phyloP scores from a whole-genome alignment of 2,797 vertebrate genomes.

The Oreochromis grahami region DNA sequence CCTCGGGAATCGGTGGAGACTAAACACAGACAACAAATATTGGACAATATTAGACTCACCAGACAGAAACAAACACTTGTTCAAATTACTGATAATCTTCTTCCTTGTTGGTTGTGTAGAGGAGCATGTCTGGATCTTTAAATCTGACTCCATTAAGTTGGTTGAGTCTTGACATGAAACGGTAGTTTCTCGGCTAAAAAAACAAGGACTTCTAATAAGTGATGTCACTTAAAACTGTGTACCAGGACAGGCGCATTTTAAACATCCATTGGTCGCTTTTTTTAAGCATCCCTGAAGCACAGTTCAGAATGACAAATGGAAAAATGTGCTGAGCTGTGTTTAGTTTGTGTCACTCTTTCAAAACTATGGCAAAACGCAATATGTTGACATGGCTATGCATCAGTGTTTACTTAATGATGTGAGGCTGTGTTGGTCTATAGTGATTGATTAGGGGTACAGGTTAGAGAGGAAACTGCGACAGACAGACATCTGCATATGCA shows the following conservation, averaged over 20 bases:
- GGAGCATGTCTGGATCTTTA: neutral
- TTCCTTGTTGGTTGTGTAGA: neutral
- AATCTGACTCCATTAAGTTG: neutral
- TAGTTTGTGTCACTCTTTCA: neutral
- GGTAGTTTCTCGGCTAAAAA: neutral
- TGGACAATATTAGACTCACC: neutral
- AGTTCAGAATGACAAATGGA: neutral
- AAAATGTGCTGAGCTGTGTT: neutral
- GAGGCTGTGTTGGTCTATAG: neutral
- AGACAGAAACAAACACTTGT: neutral
- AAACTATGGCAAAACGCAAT: neutral
- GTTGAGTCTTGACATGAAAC: neutral
- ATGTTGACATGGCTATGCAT: neutral
- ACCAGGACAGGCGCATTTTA: neutral
- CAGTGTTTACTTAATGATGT: neutral
- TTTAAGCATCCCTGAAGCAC: neutral
- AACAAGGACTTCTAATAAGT: neutral
- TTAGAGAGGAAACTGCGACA: neutral
- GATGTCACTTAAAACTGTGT: neutral
- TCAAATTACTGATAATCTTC: neutral
- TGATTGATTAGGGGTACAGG: neutral
- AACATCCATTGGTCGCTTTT: neutral
- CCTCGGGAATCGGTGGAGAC: neutral
- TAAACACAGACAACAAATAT: neutral
- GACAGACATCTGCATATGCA: neutral